Conservation (phyloP, 1,140 invertebrate genomes). For the Plodia interpunctella region DNA sequence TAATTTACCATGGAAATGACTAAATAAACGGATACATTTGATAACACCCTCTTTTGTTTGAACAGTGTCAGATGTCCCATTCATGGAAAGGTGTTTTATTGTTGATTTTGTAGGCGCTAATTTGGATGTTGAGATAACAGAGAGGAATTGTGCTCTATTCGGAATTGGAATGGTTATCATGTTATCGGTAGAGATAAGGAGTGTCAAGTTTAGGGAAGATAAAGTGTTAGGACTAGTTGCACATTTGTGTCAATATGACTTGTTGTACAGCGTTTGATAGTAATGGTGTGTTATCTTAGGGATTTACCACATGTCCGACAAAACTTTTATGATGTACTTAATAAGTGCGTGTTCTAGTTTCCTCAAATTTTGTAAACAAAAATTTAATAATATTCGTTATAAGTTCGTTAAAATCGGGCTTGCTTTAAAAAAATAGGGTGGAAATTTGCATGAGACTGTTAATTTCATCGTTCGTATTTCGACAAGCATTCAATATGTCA, state of each 20-base stretch:
- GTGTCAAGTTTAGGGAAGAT: background rate
- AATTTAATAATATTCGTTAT: no score
- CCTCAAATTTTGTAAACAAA: no score
- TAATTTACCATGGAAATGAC: constrained; percentile 42
- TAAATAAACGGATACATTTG: constrained; percentile 40
- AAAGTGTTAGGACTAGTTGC: background rate
- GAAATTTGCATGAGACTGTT: no score
- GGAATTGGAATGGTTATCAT: background rate
- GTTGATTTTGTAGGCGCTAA: constrained; percentile 7
- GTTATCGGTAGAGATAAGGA: background rate
- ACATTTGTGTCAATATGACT: background rate
- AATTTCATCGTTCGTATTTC: no score
- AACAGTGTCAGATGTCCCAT: background rate
- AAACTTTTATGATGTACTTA: no score
- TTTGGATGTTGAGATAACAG: constrained; percentile 3
- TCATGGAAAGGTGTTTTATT: constrained; percentile 1
- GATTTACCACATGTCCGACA: no score
- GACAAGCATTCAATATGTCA: no score
- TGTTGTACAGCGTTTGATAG: background rate
- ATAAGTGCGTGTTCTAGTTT: no score
- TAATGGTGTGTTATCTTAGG: no score
- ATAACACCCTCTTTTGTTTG: constrained; percentile 19
- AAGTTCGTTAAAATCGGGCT: no score
- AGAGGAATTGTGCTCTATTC: background rate
- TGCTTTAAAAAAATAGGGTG: no score